Evolutionary conservation across 2,888 invertebrate genomes (phyloP).

Genomic region (Xestia rhomboidea): DNA sequence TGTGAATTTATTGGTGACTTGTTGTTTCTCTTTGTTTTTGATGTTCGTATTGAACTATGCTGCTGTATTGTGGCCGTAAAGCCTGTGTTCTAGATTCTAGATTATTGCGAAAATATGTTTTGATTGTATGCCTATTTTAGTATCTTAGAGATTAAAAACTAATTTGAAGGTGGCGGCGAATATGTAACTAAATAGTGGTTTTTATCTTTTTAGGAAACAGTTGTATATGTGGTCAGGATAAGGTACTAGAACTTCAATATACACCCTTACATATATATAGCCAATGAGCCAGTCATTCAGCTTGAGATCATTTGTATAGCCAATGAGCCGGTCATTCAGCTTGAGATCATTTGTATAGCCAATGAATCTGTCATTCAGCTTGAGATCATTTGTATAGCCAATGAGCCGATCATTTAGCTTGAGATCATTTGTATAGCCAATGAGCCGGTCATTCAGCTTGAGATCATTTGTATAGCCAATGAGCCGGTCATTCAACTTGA

Average conservation of each 20-base stretch:
- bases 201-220: not conserved
- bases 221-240: not conserved
- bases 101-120: not conserved
- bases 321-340: not conserved
- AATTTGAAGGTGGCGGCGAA: not conserved
- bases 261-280: not conserved
- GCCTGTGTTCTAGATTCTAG: not conserved
- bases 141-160: not conserved
- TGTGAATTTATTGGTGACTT: slow-evolving; percentile 41
- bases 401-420: too few species aligned
- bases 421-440: too few species aligned
- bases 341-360: too few species aligned
- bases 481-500: too few species aligned
- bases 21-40: slow-evolving; percentile 25
- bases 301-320: too few species aligned
- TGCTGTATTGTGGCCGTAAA: not conserved
- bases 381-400: too few species aligned
- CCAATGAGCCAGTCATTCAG: not conserved
- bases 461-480: too few species aligned
- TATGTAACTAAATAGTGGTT: too few species aligned
- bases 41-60: slow-evolving; percentile 15
- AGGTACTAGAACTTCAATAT: not conserved
- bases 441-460: too few species aligned
- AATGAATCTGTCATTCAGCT: not conserved
- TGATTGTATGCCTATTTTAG: not conserved